Evolutionary conservation across 2,797 vertebrate genomes (phyloP).

Genomic region (Heterohyrax brucei): DNA sequence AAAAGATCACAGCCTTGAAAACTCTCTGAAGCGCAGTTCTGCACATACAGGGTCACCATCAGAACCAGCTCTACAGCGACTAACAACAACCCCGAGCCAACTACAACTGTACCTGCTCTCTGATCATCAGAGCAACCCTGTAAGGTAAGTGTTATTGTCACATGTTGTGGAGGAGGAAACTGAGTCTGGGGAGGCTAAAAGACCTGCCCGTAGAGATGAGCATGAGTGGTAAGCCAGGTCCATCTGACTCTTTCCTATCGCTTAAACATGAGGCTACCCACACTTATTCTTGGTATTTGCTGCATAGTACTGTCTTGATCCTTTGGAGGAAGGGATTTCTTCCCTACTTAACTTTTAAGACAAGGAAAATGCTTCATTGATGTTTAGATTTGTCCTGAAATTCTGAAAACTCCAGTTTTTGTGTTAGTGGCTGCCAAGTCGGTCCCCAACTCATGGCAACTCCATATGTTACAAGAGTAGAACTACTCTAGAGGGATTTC

Average conservation of each 20-base stretch:
- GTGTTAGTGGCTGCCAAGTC: no score
- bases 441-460: neutral
- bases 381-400: neutral
- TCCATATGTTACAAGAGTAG: neutral
- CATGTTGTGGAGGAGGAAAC: neutral
- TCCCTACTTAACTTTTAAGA: neutral
- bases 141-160: neutral
- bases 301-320: neutral
- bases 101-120: accelerated
- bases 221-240: neutral
- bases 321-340: neutral
- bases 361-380: neutral
- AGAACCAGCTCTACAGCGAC: neutral
- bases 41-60: neutral
- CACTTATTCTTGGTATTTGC: neutral
- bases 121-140: neutral
- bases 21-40: neutral
- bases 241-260: neutral
- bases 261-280: neutral
- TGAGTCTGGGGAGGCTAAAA: neutral
- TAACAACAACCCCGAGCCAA: no score
- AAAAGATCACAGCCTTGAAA: neutral
- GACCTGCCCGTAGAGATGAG: neutral
- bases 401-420: neutral
- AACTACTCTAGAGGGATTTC: neutral